Evolutionary conservation across 2,888 invertebrate species (phyloP), one percentile per base, ranked within the genome.

Genomic region (Hydraecia micacea): DNA sequence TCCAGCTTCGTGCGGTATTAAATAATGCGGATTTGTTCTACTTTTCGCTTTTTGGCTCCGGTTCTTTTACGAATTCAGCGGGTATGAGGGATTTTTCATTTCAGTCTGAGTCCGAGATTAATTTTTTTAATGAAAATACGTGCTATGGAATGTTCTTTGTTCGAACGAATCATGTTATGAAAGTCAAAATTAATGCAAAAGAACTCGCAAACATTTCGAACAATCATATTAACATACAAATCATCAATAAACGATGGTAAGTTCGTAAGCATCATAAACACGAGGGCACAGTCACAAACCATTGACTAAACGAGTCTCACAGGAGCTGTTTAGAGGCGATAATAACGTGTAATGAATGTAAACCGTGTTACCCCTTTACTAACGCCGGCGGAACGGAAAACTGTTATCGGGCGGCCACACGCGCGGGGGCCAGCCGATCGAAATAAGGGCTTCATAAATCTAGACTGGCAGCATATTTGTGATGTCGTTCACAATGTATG

Each of bases 321-420:
- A 92, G 93, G 94, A 93, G 93, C 92, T 95, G 95, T 95, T 95
- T 95, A 95, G 93, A 90, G 92, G 90, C 93, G 96, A 96, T 96
- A 96, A 96, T 96, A 94, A 94, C 93, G 92, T 90, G 93, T 95
- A 95, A 96, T 96, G 95, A 95, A 95, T 93, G 93, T 95, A 94
- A 95, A 93, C 92, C 91, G 87, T 88, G 88, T 90, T 91, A 94
- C 91, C 92, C 88, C 87, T 88, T 87, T 85, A 83, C 86, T 81
- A 85, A 77, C 84, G 77, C 85, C 87, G 89, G 87, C 89, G 92
- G 92, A 92, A 93, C 93, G 94, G 92, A 88, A 91, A 92, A 92
- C 93, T 93, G 94, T 95, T 96, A 96, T 96, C 96, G 93, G 91
- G 86, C 86, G 85, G 89, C 87, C 91, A 91, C 96, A 96, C 95